Percentiles rank a stretch among this genome's conserved stretches.
phyloP scores from a whole-genome alignment of 2,888 invertebrate species.

The Drosophila cracens region DNA sequence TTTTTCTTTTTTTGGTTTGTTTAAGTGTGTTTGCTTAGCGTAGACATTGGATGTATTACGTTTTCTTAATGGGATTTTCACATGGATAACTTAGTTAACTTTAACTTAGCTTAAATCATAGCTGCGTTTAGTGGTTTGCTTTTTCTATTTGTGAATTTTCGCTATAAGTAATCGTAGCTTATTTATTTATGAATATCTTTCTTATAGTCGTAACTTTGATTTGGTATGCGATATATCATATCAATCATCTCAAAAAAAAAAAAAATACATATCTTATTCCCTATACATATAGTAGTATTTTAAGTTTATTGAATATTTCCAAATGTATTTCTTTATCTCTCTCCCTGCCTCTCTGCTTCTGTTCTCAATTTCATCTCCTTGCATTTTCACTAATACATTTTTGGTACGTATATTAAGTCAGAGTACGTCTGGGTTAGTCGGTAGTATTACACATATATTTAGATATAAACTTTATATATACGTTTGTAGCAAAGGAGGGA shows the following conservation, averaged over 20 bases:
- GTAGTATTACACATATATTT: conserved; percentile 12
- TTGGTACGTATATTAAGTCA: conserved; percentile 71
- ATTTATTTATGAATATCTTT: conserved; percentile 23
- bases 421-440: conserved; percentile 55
- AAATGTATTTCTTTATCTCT: conserved; percentile 43
- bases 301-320: conserved; percentile 42
- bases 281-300: conserved; percentile 36
- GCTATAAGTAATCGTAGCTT: conserved; percentile 41
- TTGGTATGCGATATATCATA: conserved; percentile 61
- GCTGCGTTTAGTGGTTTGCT: conserved; percentile 17
- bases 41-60: conserved; percentile 75
- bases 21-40: conserved; percentile 52
- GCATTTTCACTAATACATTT: conserved; percentile 45
- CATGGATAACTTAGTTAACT: conserved; percentile 40
- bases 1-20: conserved; percentile 18
- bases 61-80: conserved; percentile 36
- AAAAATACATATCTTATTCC: conserved; percentile 40
- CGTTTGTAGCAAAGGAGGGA: conserved; percentile 4
- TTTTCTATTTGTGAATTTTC: conserved; percentile 33
- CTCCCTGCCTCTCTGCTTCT: conserved; percentile 22
- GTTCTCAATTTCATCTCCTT: neutral
- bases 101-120: conserved; percentile 41
- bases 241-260: conserved; percentile 52
- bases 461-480: conserved; percentile 6
- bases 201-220: conserved; percentile 67